Base-by-base conservation (phyloP, 2,113 vertebrate species). In the Ictalurus furcatus region DNA sequence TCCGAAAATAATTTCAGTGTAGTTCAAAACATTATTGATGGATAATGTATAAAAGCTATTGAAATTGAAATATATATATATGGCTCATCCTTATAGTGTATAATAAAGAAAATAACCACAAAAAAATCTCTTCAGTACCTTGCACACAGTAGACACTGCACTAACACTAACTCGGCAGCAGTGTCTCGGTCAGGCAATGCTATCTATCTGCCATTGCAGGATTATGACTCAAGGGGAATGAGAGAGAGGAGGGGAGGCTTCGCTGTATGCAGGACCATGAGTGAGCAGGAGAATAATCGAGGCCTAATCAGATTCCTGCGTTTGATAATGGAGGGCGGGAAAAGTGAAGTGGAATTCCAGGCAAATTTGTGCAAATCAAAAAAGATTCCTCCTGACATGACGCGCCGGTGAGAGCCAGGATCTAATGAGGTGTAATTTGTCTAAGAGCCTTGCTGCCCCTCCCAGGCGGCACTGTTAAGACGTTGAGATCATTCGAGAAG, bases 321-420 rank as follows among this genome's bases (percentile, higher is more conserved):
- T 98, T 96, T 95, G 98, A 99, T 99, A 99, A 99, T 99, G 97
- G 98, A 98, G 97, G 97, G 96, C 96, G 92, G 96, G 97, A 97
- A 98, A 85, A 98, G 99, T 98, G 97, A 97, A 97, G 96, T 95
- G 98, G 97, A 98, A 98, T 98, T 98, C 97, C 97, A 97, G 97
- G 97, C 97, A 98, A 98, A 99, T 98, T 98, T 98, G 97, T 98
- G 97, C 97, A 97, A 99, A 99, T 99, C 97, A 98, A 98, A 98
- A 98, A 98, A 98, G 97, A 98, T 98, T 98, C 97, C 96, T 97
- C 97, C 96, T 98, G 98, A 99, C 98, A 98, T 98, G 97, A 98
- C 97, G 96, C 96, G 95, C 96, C 95, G 96, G 97, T 97, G 97
- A 96, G 96, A 98, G 97, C 96, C 97, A 96, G 97, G 97, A 96